Evolutionary conservation across 2,113 vertebrate species (phyloP), one percentile per base, ranked within the genome.

Genomic region (Aix galericulata): DNA sequence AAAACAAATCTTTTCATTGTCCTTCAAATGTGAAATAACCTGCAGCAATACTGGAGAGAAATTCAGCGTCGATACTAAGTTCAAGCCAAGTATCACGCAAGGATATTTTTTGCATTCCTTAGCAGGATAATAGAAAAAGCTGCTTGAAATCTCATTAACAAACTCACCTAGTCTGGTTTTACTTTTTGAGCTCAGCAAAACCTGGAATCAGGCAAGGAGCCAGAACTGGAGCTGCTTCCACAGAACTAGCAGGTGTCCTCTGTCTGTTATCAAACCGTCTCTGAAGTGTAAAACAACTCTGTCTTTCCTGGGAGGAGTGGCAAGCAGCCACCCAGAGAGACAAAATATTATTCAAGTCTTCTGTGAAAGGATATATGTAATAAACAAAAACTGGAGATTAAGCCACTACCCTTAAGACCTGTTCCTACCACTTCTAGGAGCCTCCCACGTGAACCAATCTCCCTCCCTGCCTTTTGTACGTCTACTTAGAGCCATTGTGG

Each of bases 201-300:
- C n/a, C 34, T n/a, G 26, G 17, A 64, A 89, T 64, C 11, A 52
- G 53, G 42, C 32, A 82, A 75, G 42, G 46, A 63, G 12, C 7
- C 1, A 5, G 72, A 91, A 82, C 25, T 16, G 32, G 79, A 83
- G 38, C 20, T 88, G 20, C 67, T 86, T 77, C 78, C 64, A 68
- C 32, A 69, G 67, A 82, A 73, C 60, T 34, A 77, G 60, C 11
- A 52, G 25, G 27, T 55, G 56, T 78, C 14, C 15, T 63, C 52
- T 32, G 1, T 18, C 13, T 63, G 29, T 36, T 50, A 71, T 2
- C 27, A 59, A 46, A 67, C 11, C 0, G 0, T 20, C 22, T 79
- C 22, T 22, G 66, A 84, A 84, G 56, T 50, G 78, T 23, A 79
- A 40, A 89, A 55, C 15, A 77, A 74, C 0, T 1, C 8, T 8